Conservation (phyloP, 2,888 invertebrate species). For the Amitus sp. region DNA sequence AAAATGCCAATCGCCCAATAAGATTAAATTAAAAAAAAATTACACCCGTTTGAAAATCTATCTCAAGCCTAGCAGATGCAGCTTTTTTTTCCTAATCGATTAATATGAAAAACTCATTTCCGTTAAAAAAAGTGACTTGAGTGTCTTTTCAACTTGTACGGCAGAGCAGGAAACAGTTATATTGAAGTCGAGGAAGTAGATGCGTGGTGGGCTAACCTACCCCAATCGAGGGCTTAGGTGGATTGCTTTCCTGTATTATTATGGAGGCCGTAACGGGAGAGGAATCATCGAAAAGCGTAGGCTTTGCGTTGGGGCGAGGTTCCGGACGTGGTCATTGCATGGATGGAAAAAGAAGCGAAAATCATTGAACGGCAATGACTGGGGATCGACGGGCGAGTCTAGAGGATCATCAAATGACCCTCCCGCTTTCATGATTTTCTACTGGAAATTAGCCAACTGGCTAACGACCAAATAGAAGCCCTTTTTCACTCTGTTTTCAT, state of each 20-base stretch:
- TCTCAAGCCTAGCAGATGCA: too few species aligned
- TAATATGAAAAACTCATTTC: too few species aligned
- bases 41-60: too few species aligned
- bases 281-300: slow-evolving; percentile 57
- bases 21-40: too few species aligned
- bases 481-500: slow-evolving; percentile 40
- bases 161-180: slow-evolving; percentile 40
- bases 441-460: slow-evolving; percentile 66
- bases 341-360: slow-evolving; percentile 60
- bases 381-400: slow-evolving; percentile 49
- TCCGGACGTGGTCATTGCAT: slow-evolving; percentile 60
- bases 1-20: too few species aligned
- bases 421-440: slow-evolving; percentile 62
- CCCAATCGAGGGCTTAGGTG: slow-evolving; percentile 57
- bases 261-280: slow-evolving; percentile 20
- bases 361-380: slow-evolving; percentile 65
- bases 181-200: slow-evolving; percentile 44
- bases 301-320: slow-evolving; percentile 49
- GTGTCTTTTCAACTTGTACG: too few species aligned
- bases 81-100: too few species aligned
- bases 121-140: too few species aligned
- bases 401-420: slow-evolving; percentile 64
- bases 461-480: slow-evolving; percentile 63
- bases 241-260: slow-evolving; percentile 37
- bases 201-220: slow-evolving; percentile 57